Evolutionary conservation across 30 jellyfish, hydroid and myxozoan genomes (phyloP).

Genomic region (Catostylus mosaicus): DNA sequence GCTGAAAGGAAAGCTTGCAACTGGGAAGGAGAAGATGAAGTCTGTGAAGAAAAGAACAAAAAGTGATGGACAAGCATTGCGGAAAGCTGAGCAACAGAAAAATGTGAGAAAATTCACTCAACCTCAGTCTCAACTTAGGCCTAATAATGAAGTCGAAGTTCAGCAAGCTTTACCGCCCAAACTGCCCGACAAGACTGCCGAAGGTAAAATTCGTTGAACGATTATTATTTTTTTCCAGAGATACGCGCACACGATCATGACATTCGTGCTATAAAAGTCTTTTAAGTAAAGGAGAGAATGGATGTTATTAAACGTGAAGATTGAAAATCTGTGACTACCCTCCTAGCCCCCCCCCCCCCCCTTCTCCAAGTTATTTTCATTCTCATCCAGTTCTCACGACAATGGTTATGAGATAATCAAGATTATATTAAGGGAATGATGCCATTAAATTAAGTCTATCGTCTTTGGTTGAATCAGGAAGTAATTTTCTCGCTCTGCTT

Average conservation of each 20-base stretch:
- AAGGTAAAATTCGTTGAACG: constrained; percentile 7
- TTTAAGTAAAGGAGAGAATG: background rate
- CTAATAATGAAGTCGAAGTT: background rate
- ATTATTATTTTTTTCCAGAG: no score
- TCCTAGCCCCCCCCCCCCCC: no score
- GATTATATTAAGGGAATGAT: no score
- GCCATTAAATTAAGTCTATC: no score
- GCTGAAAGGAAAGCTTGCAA: constrained; percentile 75
- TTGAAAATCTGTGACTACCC: no score
- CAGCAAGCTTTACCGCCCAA: background rate
- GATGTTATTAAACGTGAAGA: background rate
- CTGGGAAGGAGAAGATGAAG: constrained; percentile 54
- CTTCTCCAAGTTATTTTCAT: no score
- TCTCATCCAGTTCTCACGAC: no score
- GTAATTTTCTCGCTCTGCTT: background rate
- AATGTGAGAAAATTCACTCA: constrained; percentile 41
- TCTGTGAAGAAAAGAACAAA: constrained; percentile 46
- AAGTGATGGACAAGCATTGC: constrained; percentile 71
- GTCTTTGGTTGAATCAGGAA: background rate
- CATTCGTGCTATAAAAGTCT: no score
- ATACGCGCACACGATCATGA: no score
- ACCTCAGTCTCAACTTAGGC: constrained; percentile 36
- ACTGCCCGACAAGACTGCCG: constrained; percentile 1
- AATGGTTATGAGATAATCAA: no score
- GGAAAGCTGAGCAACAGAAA: constrained; percentile 17